Base-by-base conservation (phyloP, 2,888 invertebrate species). In the Oeneis ivallda region DNA sequence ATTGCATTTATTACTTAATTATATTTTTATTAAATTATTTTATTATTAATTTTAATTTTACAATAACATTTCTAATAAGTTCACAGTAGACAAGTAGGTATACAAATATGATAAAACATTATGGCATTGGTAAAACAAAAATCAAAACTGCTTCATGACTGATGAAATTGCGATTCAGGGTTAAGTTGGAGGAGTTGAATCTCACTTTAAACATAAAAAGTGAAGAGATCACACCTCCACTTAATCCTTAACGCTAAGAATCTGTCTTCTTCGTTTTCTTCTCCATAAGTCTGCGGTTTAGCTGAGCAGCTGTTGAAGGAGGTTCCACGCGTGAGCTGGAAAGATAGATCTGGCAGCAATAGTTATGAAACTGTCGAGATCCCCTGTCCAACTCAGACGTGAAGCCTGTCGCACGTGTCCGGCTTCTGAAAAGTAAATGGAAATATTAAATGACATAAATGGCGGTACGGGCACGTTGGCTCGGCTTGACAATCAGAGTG, bases 211-310 rank as follows among this genome's bases (percentile, higher is more conserved):
- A 73, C 78, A 84, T 79, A 87, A 89, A 92, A 92, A 92, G 92
- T 92, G 92, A 92, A 92, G 92, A 92, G 92, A 92, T 92, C 92
- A 92, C 92, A 92, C 92, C 92, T 92, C 92, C 92, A 92, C 92
- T 92, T 92, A 86, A 86, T 86, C 89, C 89, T 82, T 82, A 73
- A 83, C 87, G 90, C 91, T 72, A 56, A 11, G 19, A 41, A 67
- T 66, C 17, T 26, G 58, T 68, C 64, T 60, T 63, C 56, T 49
- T 10, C 13, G 11, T 59, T 37, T 37, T 15, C 34, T 32, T 47
- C 50, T n/a, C 15, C 34, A 34, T n/a, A 10, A 13, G 13, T 34
- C 47, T n/a, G 9, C 49, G 11, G 6, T 15, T 39, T 6, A 26
- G 64, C 53, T 39, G 56, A 60, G 62, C 41, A 45, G 59, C 13